These are phyloP conservation scores for Sminthopsis crassicaudata DNA, from an alignment of 2,113 vertebrate genomes.

Conservation along the genomic window DNA sequence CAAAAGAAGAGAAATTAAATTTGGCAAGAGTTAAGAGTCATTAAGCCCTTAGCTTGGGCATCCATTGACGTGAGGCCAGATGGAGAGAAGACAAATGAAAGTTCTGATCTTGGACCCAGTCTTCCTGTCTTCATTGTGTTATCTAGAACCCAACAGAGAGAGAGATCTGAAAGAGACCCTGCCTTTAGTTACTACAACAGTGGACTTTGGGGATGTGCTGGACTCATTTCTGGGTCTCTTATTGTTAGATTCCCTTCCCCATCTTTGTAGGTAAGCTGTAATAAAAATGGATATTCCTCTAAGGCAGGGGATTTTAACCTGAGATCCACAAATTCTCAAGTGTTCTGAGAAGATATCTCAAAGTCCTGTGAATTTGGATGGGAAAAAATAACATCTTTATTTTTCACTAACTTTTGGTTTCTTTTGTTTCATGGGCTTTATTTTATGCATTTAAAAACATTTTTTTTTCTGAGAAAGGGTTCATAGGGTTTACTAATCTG, in stretches of 20 bases:
- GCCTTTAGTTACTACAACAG: neutral
- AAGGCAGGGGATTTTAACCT: neutral
- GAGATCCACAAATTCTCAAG: neutral
- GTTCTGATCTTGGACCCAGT: neutral
- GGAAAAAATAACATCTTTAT: neutral
- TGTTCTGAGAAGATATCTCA: neutral
- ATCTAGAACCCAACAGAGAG: neutral
- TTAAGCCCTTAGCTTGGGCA: neutral
- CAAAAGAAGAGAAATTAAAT: constrained; percentile 49
- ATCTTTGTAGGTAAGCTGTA: neutral
- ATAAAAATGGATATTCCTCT: neutral
- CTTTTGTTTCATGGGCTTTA: neutral
- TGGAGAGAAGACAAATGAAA: neutral
- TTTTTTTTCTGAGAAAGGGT: neutral
- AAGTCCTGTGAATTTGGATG: neutral
- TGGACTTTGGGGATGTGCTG: neutral
- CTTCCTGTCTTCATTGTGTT: neutral
- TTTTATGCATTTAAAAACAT: neutral
- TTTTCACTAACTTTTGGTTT: neutral
- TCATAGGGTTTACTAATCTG: neutral
- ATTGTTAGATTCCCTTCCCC: neutral
- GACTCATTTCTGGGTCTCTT: neutral
- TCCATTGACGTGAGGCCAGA: neutral
- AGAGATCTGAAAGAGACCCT: neutral
- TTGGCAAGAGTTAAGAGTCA: neutral